Base-by-base conservation (phyloP, 2,888 invertebrate species). In the Dolichopus griseipennis region DNA sequence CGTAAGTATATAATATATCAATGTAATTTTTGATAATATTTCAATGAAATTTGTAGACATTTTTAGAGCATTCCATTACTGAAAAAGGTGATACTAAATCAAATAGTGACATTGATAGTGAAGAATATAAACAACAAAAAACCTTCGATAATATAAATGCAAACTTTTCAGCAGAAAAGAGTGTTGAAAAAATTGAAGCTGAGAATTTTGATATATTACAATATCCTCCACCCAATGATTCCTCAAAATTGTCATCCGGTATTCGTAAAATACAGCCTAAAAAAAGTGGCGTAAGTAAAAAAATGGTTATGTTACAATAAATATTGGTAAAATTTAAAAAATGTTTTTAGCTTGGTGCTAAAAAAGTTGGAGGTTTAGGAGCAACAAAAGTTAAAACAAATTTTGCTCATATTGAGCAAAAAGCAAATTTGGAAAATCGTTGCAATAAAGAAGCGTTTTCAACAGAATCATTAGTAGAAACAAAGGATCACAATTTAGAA, bases 351-450 rank as follows among this genome's bases (percentile, higher is more conserved):
- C 77, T 94, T 75, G 95, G 95, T 18, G 89, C 87, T 0, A 94
- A 93, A 72, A 96, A 94, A 78, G 73, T 75, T 8, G 89, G 91
- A 62, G 92, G 93, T 0, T 83, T 98, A 67, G 98, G 98, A 66
- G 99, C 98, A 20, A 96, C 95, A 66, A 93, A 93, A 80, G 95
- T 98, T 34, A 91, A 91, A 75, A 88, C 95, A 5, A 95, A 97
- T 83, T 99, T 99, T 80, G 93, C 92, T 21, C 97, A 96, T 77
- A 88, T 98, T 70, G 97, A 98, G 82, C 88, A 90, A 72, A 91
- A 93, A 76, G 97, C 96, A 8, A 90, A 90, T 75, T 85, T 92
- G 81, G 89, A 91, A 3, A 93, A 95, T 81, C 91, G 92, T 79
- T 85, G 89, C 65, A 86, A 87, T 72, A 76, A 83, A 18, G 52